A percentile compares a stretch with the other conserved stretches of the same genome.
Evolutionary conservation across 2,888 invertebrate species (phyloP).

Genomic region (Eupelmus urozonus): DNA sequence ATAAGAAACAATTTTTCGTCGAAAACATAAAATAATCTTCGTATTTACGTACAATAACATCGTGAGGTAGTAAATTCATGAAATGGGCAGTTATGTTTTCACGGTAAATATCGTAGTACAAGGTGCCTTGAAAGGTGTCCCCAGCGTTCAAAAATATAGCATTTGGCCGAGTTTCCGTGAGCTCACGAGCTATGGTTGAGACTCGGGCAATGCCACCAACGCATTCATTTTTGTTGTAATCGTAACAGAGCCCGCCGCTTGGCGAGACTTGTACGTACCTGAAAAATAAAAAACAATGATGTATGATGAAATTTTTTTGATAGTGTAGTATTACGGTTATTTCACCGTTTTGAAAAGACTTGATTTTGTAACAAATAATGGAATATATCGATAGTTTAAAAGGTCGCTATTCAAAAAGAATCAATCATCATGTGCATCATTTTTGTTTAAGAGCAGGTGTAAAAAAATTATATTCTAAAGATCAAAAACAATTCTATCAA

Average conservation of each 20-base stretch:
- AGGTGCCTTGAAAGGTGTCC: slow-evolving; percentile 90
- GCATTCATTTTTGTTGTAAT: slow-evolving; percentile 75
- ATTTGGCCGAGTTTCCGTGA: slow-evolving; percentile 79
- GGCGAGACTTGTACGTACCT: slow-evolving; percentile 45
- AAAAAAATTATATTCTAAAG: too few relatives aligned
- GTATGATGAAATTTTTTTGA: background rate
- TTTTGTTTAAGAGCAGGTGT: too few relatives aligned
- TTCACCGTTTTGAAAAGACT: too few relatives aligned
- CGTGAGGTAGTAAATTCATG: slow-evolving; percentile 86
- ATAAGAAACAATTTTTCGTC: too few relatives aligned
- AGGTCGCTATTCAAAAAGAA: too few relatives aligned
- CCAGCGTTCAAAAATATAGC: slow-evolving; percentile 88
- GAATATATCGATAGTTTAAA: too few relatives aligned
- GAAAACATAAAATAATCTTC: too few relatives aligned
- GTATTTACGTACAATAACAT: slow-evolving; percentile 83
- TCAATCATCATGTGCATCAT: too few relatives aligned
- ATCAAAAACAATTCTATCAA: too few relatives aligned
- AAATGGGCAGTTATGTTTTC: slow-evolving; percentile 87
- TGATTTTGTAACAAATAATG: too few relatives aligned
- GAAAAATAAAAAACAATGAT: too few relatives aligned
- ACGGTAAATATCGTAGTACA: slow-evolving; percentile 88
- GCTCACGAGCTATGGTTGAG: slow-evolving; percentile 77
- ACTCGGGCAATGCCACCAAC: slow-evolving; percentile 86
- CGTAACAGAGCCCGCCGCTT: slow-evolving; percentile 45
- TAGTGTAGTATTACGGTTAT: too few relatives aligned